Evolutionary conservation across 2,888 invertebrate genomes (phyloP).

Genomic region (Fragum whitleyi): DNA sequence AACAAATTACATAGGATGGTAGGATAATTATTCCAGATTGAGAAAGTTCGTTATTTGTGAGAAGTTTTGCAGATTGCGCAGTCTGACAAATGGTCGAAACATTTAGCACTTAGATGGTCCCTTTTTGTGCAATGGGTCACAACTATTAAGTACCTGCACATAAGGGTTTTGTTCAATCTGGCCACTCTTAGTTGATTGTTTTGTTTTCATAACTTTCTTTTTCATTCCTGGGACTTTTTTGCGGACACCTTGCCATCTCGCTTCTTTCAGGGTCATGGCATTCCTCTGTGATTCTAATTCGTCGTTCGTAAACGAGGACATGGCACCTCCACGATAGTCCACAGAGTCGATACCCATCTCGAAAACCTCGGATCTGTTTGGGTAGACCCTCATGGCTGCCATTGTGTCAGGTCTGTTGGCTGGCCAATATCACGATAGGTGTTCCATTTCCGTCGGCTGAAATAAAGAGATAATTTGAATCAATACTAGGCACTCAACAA

Average conservation of each 20-base stretch:
- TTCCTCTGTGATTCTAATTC: constrained; percentile 59
- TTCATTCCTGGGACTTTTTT: constrained; percentile 74
- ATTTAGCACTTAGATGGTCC: no score
- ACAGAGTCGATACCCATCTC: constrained; percentile 26
- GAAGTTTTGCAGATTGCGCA: no score
- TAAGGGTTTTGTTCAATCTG: constrained; percentile 44
- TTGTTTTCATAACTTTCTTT: constrained; percentile 50
- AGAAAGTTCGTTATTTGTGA: no score
- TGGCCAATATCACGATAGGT: no score
- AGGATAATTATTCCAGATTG: no score
- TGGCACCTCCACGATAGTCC: constrained; percentile 52
- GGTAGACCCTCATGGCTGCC: background rate
- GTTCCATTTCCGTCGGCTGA: background rate
- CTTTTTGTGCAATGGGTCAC: no score
- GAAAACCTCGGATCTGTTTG: background rate
- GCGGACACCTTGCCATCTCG: constrained; percentile 73
- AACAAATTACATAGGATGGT: no score
- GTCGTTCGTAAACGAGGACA: constrained; percentile 45
- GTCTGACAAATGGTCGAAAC: no score
- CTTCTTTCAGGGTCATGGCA: constrained; percentile 73
- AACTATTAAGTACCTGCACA: constrained; percentile 43
- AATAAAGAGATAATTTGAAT: background rate
- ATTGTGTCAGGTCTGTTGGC: background rate
- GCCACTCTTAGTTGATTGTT: constrained; percentile 5
- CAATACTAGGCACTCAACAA: no score